Percentiles rank a stretch among this genome's conserved stretches.
These are phyloP conservation scores for Pyxicephalus adspersus DNA, from an alignment of 2,113 vertebrate genomes.

Conservation along the genomic window DNA sequence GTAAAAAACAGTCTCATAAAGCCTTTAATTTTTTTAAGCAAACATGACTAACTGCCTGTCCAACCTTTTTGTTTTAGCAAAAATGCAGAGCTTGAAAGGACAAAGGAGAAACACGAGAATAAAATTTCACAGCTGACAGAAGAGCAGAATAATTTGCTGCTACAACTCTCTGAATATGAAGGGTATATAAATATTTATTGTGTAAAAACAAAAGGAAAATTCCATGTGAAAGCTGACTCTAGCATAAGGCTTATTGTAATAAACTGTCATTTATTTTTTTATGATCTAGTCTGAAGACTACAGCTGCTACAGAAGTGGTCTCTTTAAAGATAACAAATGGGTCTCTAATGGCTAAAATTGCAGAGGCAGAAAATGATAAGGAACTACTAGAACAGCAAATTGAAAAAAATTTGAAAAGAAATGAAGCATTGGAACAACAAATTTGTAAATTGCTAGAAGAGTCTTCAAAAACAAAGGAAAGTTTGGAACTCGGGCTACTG, in stretches of 20 bases:
- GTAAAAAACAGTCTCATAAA: no score
- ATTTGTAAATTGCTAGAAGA: not conserved
- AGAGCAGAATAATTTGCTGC: conserved; percentile 62
- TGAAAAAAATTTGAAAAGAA: not conserved
- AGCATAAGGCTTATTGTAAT: not conserved
- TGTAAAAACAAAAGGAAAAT: not conserved
- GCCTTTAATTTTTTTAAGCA: no score
- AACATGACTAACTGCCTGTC: no score
- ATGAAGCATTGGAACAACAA: not conserved
- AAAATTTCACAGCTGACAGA: conserved; percentile 71
- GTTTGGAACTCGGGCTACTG: not conserved
- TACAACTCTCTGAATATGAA: conserved; percentile 78
- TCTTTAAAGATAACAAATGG: conserved; percentile 63
- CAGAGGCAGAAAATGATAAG: conserved; percentile 62
- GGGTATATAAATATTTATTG: conserved; percentile 70
- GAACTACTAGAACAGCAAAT: conserved; percentile 68
- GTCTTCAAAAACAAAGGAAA: not conserved
- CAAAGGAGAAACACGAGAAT: conserved; percentile 65
- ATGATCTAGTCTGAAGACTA: conserved; percentile 70
- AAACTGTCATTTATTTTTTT: not conserved
- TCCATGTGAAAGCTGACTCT: no score
- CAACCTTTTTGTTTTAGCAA: conserved; percentile 65
- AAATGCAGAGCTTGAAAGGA: conserved; percentile 68
- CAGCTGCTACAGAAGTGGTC: conserved; percentile 65
- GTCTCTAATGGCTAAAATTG: conserved; percentile 71